Conservation (phyloP, 2,113 vertebrate genomes). For the Python bivittatus region DNA sequence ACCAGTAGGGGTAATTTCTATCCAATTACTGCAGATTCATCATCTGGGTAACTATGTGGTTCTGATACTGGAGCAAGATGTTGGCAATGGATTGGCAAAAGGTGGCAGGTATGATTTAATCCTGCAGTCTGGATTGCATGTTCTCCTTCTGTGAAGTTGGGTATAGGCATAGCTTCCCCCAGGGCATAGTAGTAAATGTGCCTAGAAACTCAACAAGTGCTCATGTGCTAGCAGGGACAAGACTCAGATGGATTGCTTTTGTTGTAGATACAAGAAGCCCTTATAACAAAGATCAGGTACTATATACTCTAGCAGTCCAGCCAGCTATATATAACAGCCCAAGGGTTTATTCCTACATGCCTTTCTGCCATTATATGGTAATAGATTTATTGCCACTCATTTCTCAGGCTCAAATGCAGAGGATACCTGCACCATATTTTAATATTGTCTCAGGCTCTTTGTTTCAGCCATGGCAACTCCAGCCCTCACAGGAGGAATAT, state of each 20-base stretch:
- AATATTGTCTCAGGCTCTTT: neutral
- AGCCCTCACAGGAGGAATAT: neutral
- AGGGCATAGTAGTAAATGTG: too few relatives aligned
- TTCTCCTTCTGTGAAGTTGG: neutral
- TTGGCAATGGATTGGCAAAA: neutral
- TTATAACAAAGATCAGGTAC: neutral
- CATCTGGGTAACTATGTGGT: neutral
- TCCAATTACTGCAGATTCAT: neutral
- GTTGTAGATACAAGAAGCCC: neutral
- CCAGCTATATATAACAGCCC: neutral
- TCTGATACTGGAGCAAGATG: neutral
- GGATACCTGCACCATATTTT: neutral
- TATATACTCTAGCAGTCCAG: neutral
- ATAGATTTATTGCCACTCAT: neutral
- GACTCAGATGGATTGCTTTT: neutral
- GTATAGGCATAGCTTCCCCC: neutral
- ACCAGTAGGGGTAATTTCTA: neutral
- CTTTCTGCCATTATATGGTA: neutral
- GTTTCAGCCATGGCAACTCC: neutral
- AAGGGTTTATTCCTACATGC: neutral
- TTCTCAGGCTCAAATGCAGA: neutral
- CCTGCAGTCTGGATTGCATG: neutral
- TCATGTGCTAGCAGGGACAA: neutral
- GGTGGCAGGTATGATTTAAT: neutral
- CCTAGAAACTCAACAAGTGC: neutral